Evolutionary conservation across 2,888 invertebrate species (phyloP).

Genomic region (Dione juno): DNA sequence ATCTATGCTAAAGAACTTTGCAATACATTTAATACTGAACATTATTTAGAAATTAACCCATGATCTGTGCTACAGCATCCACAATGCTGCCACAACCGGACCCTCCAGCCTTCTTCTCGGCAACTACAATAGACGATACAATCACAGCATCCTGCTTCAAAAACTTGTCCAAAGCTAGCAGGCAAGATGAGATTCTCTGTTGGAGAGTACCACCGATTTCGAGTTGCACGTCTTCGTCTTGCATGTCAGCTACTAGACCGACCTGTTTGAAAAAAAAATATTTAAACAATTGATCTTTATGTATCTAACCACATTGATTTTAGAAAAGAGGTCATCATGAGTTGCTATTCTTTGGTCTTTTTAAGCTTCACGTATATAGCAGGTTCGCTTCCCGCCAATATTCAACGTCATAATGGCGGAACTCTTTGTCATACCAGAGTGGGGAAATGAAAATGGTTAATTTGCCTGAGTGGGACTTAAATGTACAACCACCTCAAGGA

Average conservation of each 20-base stretch:
- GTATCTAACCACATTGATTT: too few relatives aligned
- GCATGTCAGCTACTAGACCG: slow-evolving; percentile 91
- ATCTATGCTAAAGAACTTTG: too few relatives aligned
- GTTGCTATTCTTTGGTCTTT: too few relatives aligned
- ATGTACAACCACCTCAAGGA: too few relatives aligned
- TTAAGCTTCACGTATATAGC: too few relatives aligned
- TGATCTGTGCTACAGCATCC: slow-evolving; percentile 88
- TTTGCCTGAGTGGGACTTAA: too few relatives aligned
- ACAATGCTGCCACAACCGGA: slow-evolving; percentile 86
- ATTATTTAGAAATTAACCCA: slow-evolving; percentile 70
- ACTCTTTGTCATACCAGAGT: too few relatives aligned
- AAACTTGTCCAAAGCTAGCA: slow-evolving; percentile 88
- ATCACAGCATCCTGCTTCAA: slow-evolving; percentile 87
- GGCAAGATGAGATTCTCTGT: slow-evolving; percentile 92
- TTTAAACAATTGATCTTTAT: too few relatives aligned
- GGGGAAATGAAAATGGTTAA: too few relatives aligned
- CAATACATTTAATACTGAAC: neutral
- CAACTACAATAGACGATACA: slow-evolving; percentile 93
- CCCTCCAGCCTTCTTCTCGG: slow-evolving; percentile 88
- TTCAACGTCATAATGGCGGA: too few relatives aligned
- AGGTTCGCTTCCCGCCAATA: too few relatives aligned
- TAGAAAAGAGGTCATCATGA: too few relatives aligned
- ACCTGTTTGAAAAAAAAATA: slow-evolving; percentile 64
- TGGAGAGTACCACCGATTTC: slow-evolving; percentile 92
- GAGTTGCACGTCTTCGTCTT: slow-evolving; percentile 86